Base-by-base conservation (phyloP, 2,113 vertebrate species). In the Panthera leo region DNA sequence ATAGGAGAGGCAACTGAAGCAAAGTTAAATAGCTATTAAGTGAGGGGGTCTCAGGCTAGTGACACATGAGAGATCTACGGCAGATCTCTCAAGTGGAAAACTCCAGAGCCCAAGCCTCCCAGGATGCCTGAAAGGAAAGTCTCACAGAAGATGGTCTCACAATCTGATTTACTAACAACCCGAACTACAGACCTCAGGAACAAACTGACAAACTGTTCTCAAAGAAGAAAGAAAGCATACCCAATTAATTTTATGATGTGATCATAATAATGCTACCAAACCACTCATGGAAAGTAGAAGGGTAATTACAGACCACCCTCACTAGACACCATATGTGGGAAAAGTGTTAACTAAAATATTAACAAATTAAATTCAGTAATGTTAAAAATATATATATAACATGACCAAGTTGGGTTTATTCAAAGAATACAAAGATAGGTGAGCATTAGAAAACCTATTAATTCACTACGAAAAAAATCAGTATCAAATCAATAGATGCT, bases 401-500 rank as follows among this genome's bases (percentile, higher is more conserved):
- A 51, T 89, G 34, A 96, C 31, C 39, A 92, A 79, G 15, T 39
- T 91, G n/a, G 21, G 39, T 73, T 90, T 76, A 82, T 85, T 93
- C 85, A 95, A 55, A 82, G 75, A 93, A 75, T 79, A 75, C 5
- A 85, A 88, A 36, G 27, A 80, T 63, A 36, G 51, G 18, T 70
- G 36, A 45, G 16, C 55, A 86, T 45, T 84, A 88, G 31, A 91
- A 95, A 86, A 75, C 36, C 58, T 84, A 78, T 91, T 94, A 76
- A 91, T 48, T 89, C 48, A 89, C 61, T 42, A 65, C 2, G 8
- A 61, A 58, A 75, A 73, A 87, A 78, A 75, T 19, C n/a, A 75
- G 58, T 51, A 25, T 79, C 34, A 34, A 78, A 29, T 87, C 68
- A 82, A 68, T 1, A 96, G 58, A 89, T 34, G 55, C 48, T 29